Base-by-base conservation (phyloP, 2,113 vertebrate genomes). In the Ameiurus melas region DNA sequence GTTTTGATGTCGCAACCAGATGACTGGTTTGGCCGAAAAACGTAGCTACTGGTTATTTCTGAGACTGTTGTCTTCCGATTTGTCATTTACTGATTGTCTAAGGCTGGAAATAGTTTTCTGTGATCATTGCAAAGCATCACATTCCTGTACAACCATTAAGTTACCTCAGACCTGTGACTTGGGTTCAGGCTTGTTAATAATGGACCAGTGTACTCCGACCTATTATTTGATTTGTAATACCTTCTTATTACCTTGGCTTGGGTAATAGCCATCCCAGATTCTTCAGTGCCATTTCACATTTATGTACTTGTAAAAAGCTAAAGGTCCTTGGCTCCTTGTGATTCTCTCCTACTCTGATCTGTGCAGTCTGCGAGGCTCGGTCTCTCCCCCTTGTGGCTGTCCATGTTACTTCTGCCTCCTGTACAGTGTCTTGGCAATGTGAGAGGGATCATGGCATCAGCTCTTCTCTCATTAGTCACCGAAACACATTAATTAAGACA, bases 1-100 rank as follows among this genome's bases (percentile, higher is more conserved):
- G 22, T 68, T 39, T 55, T 53, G 43, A 53, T 51, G 47, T 12
- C 8, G 0, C 33, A 22, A 47, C 55, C 73, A 47, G 71, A 17
- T 27, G 78, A 47, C 55, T 78, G 30, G n/a, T 47, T 47, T 47
- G 22, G 36, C 57, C 7, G 25, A 66, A 71, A 39, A 58, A 27
- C 25, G 4, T 22, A 16, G 57, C 4, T 30, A 79, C 57, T 33
- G 77, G 30, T 36, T 25, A 60, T 27, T 86, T 87, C 14, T 36
- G 16, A 89, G 27, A 57, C 82, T 79, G 85, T 43, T 16, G 75
- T 92, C 71, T 71, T 85, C 87, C 13, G 10, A 84, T 90, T 84
- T 80, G 87, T 53, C 8, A 51, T 80, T 66, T 47, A 86, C 90
- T 94, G 93, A 95, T 95, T 95, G 93, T 95, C 94, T 89, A 92